Evolutionary conservation across 2,888 invertebrate genomes (phyloP), one percentile per base, ranked within the genome.

Genomic region (Trileptium ribeirensis): DNA sequence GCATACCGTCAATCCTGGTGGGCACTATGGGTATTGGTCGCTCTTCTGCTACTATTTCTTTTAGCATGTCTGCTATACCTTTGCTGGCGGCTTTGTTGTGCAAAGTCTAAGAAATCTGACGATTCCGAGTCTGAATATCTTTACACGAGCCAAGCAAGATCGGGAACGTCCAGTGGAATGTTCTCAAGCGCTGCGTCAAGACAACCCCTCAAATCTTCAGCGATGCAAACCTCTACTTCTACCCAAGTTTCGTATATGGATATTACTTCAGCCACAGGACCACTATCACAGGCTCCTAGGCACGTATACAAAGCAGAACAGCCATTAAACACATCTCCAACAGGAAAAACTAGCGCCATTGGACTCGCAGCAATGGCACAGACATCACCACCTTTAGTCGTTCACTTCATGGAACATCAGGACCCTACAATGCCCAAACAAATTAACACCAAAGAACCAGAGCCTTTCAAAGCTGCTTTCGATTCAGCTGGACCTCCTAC

Each of bases 11-110:
- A 87, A 3, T 86, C 87, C 0, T 87, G 87, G 87, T 85, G 83
- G 81, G 88, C 86, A 0, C 83, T 88, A 2, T 88, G 87, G 88
- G 82, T 86, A 31, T 84, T 88, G 84, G 88, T 86, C 24, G 83
- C 84, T 31, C 82, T 84, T 19, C 78, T 87, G 3, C 86, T 85
- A 0, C 15, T 86, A 0, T 64, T 87, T 3, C 83, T 88, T 15
- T 24, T 51, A 24, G 8, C 24, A 51, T 8, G 8, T 8, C 8
- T 51, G 8, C 24, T 8, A 8, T 51, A 15, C 8, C 51, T 51
- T 51, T 51, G 51, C 24, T 51, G 51, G 51, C 51, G 51, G 24
- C 24, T 51, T 8, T n/a, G n/a, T n/a, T 51, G 51, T 51, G 8
- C 8, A 24, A 51, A 51, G 24, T 24, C 8, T 51, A 51, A 51